Conservation (phyloP, 2,797 vertebrate genomes). For the Liasis olivaceus region DNA sequence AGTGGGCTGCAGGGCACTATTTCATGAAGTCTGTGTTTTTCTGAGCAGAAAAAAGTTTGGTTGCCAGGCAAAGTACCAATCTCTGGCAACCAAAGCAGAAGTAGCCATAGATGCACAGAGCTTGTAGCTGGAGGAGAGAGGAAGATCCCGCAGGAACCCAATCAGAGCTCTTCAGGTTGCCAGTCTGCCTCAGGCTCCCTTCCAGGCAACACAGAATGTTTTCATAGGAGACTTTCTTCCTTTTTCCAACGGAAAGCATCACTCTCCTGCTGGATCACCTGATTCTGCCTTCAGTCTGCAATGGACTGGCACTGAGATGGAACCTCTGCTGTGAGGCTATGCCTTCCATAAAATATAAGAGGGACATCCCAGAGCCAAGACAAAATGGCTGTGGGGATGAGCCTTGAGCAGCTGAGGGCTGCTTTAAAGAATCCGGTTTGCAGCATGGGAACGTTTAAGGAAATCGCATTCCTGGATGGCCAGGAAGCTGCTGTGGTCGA, state of each 20-base stretch:
- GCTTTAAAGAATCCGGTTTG: background rate
- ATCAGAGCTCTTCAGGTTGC: background rate
- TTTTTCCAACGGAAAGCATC: background rate
- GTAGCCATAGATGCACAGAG: background rate
- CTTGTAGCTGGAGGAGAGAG: background rate
- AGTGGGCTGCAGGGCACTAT: background rate
- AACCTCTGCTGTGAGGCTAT: background rate
- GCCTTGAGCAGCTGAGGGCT: background rate
- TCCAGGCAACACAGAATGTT: background rate
- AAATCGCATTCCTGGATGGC: background rate
- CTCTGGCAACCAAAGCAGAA: background rate
- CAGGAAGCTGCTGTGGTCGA: background rate
- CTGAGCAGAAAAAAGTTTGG: background rate
- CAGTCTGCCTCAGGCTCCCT: background rate
- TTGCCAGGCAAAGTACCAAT: background rate
- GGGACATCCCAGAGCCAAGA: background rate
- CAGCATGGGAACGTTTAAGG: background rate
- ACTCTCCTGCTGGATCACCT: background rate
- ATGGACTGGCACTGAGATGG: background rate
- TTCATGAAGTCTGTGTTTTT: background rate
- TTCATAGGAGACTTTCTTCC: background rate
- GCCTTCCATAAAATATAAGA: background rate
- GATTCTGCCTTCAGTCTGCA: background rate
- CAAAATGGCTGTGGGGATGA: background rate
- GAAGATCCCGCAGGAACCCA: background rate